Conservation (phyloP, 1,140 invertebrate genomes). For the Belonocnema kinseyi region DNA sequence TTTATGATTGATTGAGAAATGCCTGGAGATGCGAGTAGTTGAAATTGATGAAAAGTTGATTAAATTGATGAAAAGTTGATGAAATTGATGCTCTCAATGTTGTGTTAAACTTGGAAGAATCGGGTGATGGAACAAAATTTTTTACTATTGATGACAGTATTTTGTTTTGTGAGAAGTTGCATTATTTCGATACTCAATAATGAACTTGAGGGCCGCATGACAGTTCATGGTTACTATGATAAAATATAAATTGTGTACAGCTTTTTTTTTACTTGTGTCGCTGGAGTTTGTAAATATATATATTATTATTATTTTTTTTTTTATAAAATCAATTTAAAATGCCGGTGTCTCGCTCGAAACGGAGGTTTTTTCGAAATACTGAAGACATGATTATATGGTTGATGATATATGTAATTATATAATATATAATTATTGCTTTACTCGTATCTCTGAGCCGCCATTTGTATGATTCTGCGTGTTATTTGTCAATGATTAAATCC, state of each 20-base stretch:
- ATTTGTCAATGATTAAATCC: not conserved
- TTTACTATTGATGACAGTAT: not conserved
- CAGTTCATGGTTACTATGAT: slow-evolving; percentile 8
- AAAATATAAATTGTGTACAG: slow-evolving; percentile 30
- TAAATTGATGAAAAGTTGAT: not conserved
- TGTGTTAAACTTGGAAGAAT: too few relatives aligned
- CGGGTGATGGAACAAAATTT: not conserved
- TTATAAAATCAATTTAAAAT: slow-evolving; percentile 21
- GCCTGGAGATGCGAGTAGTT: slow-evolving; percentile 9
- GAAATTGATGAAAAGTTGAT: not conserved
- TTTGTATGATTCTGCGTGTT: not conserved
- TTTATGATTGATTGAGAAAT: not conserved
- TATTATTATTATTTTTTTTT: slow-evolving; percentile 1
- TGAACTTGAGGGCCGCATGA: slow-evolving; percentile 19
- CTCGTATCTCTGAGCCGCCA: slow-evolving; percentile 5
- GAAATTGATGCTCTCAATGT: not conserved
- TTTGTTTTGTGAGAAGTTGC: not conserved
- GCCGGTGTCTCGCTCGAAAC: slow-evolving; percentile 17
- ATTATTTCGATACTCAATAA: slow-evolving; percentile 24
- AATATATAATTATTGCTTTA: slow-evolving; percentile 6
- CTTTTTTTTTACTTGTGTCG: slow-evolving; percentile 16
- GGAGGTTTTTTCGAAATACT: slow-evolving; percentile 32
- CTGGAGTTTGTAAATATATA: slow-evolving; percentile 15
- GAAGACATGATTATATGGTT: not conserved
- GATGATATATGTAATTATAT: slow-evolving; percentile 2